phyloP scores from a whole-genome alignment of 2,888 invertebrate genomes.

The Chymomyza amoena region DNA sequence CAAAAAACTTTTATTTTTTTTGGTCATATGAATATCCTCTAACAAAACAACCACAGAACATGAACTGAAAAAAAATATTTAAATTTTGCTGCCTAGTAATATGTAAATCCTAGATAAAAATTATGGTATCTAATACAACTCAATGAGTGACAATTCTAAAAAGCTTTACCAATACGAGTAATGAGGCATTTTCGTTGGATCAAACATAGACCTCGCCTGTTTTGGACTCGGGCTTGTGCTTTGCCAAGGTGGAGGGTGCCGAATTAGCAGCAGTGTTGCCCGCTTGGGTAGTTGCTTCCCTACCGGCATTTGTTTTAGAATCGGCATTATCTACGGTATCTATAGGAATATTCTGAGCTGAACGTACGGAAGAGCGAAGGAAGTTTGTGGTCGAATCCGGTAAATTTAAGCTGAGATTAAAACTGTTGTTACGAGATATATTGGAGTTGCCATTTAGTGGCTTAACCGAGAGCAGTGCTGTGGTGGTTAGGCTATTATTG shows the following conservation, averaged over 20 bases:
- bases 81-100: neutral
- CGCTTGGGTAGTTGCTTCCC: constrained; percentile 21
- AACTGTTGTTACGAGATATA: constrained; percentile 75
- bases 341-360: constrained; percentile 40
- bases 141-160: neutral
- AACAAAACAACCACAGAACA: no score
- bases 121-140: neutral
- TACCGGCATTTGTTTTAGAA: constrained; percentile 25
- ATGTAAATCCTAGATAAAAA: neutral
- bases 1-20: no score
- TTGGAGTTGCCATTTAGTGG: constrained; percentile 59
- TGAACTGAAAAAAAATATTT: neutral
- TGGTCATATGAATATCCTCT: no score
- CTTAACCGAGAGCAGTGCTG: constrained; percentile 69
- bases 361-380: constrained; percentile 67
- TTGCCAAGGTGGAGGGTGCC: constrained; percentile 77
- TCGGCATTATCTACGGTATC: constrained; percentile 44
- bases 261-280: constrained; percentile 58
- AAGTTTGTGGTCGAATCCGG: constrained; percentile 63
- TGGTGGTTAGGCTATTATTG: constrained; percentile 55
- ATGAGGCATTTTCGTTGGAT: neutral
- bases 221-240: constrained; percentile 75
- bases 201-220: constrained; percentile 78
- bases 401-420: constrained; percentile 68
- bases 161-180: neutral